phyloP scores from a whole-genome alignment of 2,888 invertebrate species.

The Gandaritis pyraliata region DNA sequence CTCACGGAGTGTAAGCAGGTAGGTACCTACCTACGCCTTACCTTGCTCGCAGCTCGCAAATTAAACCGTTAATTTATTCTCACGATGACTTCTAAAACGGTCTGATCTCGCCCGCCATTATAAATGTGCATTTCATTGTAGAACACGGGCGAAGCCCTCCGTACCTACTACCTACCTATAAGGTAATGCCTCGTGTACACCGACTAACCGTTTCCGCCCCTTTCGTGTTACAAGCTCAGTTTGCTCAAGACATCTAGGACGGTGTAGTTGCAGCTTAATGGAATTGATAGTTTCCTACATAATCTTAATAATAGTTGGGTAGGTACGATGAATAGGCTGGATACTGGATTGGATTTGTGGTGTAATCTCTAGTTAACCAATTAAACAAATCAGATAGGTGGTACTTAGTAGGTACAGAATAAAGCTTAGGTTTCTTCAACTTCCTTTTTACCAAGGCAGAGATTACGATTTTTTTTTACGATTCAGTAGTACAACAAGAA shows the following conservation, averaged over 20 bases:
- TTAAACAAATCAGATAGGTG: not conserved
- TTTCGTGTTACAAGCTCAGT: slow-evolving; percentile 59
- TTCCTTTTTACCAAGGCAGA: too few species aligned
- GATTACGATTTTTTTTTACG: too few species aligned
- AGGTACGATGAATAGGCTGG: slow-evolving; percentile 10
- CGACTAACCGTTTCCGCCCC: slow-evolving; percentile 57
- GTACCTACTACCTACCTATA: slow-evolving; percentile 6
- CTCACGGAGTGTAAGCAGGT: too few species aligned
- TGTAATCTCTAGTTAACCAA: not conserved
- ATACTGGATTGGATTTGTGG: not conserved
- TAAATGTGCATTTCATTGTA: slow-evolving; percentile 35
- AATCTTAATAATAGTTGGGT: slow-evolving; percentile 10
- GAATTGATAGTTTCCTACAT: slow-evolving; percentile 30
- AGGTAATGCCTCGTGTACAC: slow-evolving; percentile 50
- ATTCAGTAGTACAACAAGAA: too few species aligned
- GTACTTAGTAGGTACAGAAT: too few species aligned
- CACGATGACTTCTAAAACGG: slow-evolving; percentile 13
- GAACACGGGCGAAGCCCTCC: slow-evolving; percentile 38
- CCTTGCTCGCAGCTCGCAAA: not conserved
- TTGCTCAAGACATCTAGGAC: slow-evolving; percentile 44
- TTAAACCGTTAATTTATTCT: slow-evolving; percentile 14
- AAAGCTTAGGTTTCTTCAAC: too few species aligned
- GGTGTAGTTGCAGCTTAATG: slow-evolving; percentile 46
- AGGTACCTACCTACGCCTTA: too few species aligned
- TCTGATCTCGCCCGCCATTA: slow-evolving; percentile 30